Evolutionary conservation across 2,797 vertebrate species (phyloP).

Genomic region (Characodon lateralis): DNA sequence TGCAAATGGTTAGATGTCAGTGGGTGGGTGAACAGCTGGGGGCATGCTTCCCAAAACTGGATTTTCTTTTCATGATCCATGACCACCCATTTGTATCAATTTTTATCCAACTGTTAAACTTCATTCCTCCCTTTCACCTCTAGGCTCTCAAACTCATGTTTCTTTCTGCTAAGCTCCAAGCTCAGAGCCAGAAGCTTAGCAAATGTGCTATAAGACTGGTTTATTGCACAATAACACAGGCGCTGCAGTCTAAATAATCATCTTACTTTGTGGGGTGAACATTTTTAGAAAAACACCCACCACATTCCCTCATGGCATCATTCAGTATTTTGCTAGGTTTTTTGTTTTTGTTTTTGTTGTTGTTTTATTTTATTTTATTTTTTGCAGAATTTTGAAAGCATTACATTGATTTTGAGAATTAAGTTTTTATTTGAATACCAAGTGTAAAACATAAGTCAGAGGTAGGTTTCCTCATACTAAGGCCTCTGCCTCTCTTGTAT

Average conservation of each 20-base stretch:
- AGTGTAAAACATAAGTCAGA: background rate
- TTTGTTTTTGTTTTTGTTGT: too few species aligned
- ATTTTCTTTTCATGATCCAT: constrained; percentile 8
- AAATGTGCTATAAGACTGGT: background rate
- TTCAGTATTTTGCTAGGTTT: background rate
- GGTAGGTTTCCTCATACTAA: background rate
- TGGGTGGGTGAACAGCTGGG: constrained; percentile 24
- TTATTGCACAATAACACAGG: constrained; percentile 18
- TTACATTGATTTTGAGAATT: background rate
- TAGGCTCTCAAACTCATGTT: constrained; percentile 14
- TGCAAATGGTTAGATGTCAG: constrained; percentile 25
- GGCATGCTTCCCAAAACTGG: constrained; percentile 21
- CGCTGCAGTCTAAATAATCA: constrained; percentile 19
- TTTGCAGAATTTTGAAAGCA: background rate
- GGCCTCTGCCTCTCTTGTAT: background rate
- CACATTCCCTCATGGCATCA: background rate
- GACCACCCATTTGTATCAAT: constrained; percentile 41
- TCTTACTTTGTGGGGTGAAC: background rate
- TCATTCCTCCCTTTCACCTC: constrained; percentile 45
- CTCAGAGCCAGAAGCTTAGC: constrained; percentile 1
- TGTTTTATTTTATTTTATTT: too few species aligned
- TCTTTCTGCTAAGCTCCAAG: background rate
- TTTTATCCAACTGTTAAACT: constrained; percentile 28
- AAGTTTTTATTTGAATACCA: background rate
- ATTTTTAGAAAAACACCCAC: background rate